These are phyloP conservation scores for Erpobdella octoculata DNA, from an alignment of 2,888 invertebrate genomes.

Conservation along the genomic window DNA sequence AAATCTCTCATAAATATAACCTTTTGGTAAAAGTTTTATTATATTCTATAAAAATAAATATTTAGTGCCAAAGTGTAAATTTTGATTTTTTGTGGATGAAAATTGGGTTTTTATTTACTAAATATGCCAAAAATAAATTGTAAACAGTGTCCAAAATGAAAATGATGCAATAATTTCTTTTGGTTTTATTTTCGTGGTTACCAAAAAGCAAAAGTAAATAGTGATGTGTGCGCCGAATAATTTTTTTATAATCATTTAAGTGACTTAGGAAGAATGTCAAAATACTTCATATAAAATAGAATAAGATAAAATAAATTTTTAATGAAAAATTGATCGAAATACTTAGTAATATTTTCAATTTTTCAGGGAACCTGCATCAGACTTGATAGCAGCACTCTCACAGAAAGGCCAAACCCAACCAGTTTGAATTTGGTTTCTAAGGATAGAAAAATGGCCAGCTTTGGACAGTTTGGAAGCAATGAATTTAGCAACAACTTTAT, in stretches of 20 bases:
- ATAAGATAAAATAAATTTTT: not conserved
- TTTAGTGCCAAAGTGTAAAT: no score
- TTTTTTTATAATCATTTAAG: no score
- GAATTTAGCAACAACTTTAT: not conserved
- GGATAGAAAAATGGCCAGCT: not conserved
- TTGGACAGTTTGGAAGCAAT: not conserved
- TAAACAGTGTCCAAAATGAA: not conserved
- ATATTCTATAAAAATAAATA: no score
- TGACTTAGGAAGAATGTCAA: no score
- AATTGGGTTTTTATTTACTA: no score
- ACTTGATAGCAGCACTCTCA: not conserved
- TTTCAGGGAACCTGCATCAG: not conserved
- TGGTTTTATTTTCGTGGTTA: not conserved
- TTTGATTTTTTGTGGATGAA: no score
- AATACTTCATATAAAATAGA: not conserved
- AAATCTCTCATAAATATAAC: no score
- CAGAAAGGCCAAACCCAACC: not conserved
- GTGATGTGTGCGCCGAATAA: no score
- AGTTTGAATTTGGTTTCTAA: not conserved
- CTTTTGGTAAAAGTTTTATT: no score
- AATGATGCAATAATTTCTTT: not conserved
- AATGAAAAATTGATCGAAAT: not conserved
- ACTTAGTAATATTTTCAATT: not conserved
- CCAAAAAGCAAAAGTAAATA: no score
- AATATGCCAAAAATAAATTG: no score